Base-by-base conservation (phyloP, 1,140 invertebrate species). In the Hestina assimilis region DNA sequence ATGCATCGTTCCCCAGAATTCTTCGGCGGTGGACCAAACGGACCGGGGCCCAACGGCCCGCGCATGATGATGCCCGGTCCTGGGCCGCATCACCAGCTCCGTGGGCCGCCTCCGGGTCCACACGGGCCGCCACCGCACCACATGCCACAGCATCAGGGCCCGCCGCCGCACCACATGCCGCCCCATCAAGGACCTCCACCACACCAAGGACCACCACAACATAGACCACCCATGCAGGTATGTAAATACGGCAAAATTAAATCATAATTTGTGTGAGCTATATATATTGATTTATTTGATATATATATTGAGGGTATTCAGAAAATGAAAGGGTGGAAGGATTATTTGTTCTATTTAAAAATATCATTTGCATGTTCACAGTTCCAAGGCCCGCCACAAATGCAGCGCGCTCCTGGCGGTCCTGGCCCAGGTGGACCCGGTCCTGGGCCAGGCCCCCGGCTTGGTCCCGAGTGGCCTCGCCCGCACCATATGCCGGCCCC, bases 351-450 rank as follows among this genome's bases (percentile, higher is more conserved):
- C n/a, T n/a, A n/a, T n/a, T n/a, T n/a, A n/a, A 15, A 1, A 21
- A 41, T 15, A 29, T 46, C 9, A n/a, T n/a, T n/a, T n/a, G n/a
- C n/a, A n/a, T 38, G 0, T 26, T 6, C 14, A n/a, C 24, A 84
- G 81, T 84, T 92, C 42, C 91, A 92, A 75, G 91, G 91, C 41
- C 91, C 92, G 65, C 91, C 92, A 35, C 91, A 93, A 76, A 93
- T 94, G 92, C 93, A 95, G 89, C 92, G 78, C 15, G 60, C 69
- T 90, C 92, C 54, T 92, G 92, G 58, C 0, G 58, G 58, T 12
- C 58, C 58, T 7, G 54, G 53, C 8, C 53, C 43, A 33, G 58
- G 40, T 19, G 59, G 31, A 3, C 62, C 52, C 6, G 59, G 77
- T 40, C 54, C 66, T 46, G 62, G 66, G 47, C 58, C 68, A 58